Conservation (phyloP, 2,113 vertebrate genomes). For the Perca schrenkii region DNA sequence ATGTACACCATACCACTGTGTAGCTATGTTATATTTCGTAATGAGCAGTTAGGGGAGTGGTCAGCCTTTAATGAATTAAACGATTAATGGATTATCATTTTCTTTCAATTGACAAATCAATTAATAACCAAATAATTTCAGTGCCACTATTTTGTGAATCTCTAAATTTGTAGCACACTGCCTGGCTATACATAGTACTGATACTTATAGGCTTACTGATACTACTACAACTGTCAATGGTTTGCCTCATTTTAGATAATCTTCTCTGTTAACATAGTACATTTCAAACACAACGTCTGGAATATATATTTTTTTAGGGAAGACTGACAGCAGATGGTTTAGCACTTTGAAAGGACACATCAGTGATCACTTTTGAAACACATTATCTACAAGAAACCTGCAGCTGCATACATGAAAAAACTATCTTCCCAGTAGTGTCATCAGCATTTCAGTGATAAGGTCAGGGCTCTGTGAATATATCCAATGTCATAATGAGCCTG, state of each 20-base stretch:
- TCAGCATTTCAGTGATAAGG: background rate
- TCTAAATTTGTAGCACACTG: too few species aligned
- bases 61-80: background rate
- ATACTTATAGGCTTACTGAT: background rate
- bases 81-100: background rate
- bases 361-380: background rate
- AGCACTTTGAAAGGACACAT: background rate
- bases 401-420: background rate
- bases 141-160: background rate
- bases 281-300: background rate
- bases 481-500: background rate
- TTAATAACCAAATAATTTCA: background rate
- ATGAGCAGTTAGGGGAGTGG: background rate
- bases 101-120: background rate
- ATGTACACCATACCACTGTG: background rate
- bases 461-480: background rate
- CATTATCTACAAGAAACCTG: background rate
- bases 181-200: background rate
- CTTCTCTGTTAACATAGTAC: background rate
- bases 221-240: background rate
- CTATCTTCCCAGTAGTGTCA: background rate
- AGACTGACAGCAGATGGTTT: background rate
- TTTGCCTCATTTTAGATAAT: background rate
- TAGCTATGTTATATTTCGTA: conserved; percentile 10
- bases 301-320: background rate